Percentiles rank a stretch among this genome's conserved stretches.
phyloP scores from a whole-genome alignment of 1,140 invertebrate species.

The Drosophila kanapiae region DNA sequence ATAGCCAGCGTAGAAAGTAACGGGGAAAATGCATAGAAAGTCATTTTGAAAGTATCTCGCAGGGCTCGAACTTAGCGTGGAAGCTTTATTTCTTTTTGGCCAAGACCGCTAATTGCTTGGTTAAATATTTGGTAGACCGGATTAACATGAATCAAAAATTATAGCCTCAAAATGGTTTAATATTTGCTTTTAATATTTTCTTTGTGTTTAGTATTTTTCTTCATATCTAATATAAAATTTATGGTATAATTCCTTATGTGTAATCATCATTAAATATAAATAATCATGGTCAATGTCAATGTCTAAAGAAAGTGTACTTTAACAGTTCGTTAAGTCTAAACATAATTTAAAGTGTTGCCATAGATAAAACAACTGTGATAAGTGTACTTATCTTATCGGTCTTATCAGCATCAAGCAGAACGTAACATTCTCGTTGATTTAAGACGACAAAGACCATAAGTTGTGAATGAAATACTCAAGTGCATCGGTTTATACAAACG shows the following conservation, averaged over 20 bases:
- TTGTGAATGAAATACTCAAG: slow-evolving; percentile 6
- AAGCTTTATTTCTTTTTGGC: slow-evolving; percentile 10
- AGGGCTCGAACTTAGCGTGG: slow-evolving; percentile 26
- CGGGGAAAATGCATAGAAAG: slow-evolving; percentile 62
- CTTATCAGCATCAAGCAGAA: neutral
- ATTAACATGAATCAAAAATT: slow-evolving; percentile 5
- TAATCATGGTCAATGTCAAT: neutral
- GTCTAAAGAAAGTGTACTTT: neutral
- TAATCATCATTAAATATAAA: neutral
- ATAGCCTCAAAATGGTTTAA: slow-evolving; percentile 5
- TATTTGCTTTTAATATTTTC: neutral
- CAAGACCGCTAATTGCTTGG: slow-evolving; percentile 58
- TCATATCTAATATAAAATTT: neutral
- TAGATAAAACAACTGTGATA: neutral
- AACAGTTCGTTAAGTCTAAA: slow-evolving; percentile 2
- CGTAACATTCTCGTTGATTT: neutral
- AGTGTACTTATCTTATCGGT: neutral
- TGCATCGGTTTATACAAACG: neutral
- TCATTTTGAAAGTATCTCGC: slow-evolving; percentile 53
- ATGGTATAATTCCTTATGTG: no score
- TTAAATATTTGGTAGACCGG: slow-evolving; percentile 45
- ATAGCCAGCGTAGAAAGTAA: slow-evolving; percentile 55
- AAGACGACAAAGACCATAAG: neutral
- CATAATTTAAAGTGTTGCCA: neutral
- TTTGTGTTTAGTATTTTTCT: no score